A percentile compares a stretch with the other conserved stretches of the same genome.
These are phyloP conservation scores for Eulacestoma nigropectus DNA, from an alignment of 2,113 vertebrate species.

Conservation along the genomic window DNA sequence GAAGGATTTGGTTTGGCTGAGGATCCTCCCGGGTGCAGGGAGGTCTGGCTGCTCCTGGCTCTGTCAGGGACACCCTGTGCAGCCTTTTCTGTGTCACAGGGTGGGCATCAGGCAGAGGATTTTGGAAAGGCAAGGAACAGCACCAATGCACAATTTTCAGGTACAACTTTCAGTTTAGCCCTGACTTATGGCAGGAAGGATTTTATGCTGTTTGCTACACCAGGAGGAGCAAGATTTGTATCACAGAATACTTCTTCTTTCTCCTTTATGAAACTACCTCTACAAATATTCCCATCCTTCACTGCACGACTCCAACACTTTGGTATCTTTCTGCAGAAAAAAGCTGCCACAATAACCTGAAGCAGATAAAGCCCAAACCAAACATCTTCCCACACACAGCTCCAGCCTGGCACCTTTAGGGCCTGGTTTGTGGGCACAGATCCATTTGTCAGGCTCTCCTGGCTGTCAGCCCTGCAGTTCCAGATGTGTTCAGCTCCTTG, in stretches of 20 bases:
- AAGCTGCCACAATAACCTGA: background rate
- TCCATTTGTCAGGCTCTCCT: background rate
- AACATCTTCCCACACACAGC: background rate
- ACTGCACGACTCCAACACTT: background rate
- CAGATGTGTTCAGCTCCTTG: background rate
- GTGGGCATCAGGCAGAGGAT: background rate
- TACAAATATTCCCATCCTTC: background rate
- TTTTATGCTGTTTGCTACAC: background rate
- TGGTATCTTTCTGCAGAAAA: background rate
- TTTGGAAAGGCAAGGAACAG: background rate
- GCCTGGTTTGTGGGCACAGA: background rate
- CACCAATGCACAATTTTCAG: background rate
- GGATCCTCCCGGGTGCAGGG: background rate
- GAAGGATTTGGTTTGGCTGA: background rate
- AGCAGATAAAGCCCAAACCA: background rate
- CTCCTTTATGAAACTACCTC: background rate
- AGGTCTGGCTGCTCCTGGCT: background rate
- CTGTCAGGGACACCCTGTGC: background rate
- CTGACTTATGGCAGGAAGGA: background rate
- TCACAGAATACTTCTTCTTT: background rate
- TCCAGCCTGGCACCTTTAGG: background rate
- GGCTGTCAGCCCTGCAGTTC: background rate
- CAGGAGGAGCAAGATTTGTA: background rate
- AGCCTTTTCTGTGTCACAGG: background rate
- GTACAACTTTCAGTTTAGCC: background rate